Evolutionary conservation across 2,113 vertebrate genomes (phyloP).

Genomic region (Coptodon bakossiorum): DNA sequence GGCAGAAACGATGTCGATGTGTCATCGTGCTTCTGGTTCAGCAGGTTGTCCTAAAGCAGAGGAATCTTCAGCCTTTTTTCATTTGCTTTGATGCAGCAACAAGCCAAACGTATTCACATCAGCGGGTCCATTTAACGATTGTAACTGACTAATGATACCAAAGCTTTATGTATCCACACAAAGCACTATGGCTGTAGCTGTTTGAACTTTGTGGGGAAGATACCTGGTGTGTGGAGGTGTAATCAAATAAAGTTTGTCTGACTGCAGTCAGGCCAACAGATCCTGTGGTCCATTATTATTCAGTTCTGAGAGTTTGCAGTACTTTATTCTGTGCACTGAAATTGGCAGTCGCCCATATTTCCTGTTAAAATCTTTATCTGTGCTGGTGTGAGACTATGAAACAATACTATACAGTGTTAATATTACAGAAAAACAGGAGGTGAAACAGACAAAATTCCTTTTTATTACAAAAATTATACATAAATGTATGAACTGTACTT

Average conservation of each 20-base stretch:
- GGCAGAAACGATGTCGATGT: background rate
- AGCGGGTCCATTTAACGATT: background rate
- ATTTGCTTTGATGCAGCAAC: background rate
- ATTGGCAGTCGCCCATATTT: background rate
- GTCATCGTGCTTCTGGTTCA: background rate
- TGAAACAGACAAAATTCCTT: background rate
- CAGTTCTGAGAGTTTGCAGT: background rate
- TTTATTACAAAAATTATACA: background rate
- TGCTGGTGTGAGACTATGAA: background rate
- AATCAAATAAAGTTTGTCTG: background rate
- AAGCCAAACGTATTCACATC: background rate
- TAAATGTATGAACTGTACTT: background rate
- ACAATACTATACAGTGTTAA: background rate
- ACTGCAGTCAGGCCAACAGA: background rate
- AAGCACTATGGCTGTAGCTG: background rate
- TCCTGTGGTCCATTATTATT: background rate
- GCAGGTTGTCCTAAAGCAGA: background rate
- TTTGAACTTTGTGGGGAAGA: background rate
- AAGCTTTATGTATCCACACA: constrained; percentile 20
- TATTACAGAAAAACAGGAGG: accelerated
- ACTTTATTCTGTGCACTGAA: background rate
- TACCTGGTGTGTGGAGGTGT: constrained; percentile 3
- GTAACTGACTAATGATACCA: constrained; percentile 49
- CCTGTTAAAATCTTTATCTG: background rate
- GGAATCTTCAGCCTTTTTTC: background rate